Conservation (phyloP, 2,888 invertebrate species). For the Dexiosoma caninum region DNA sequence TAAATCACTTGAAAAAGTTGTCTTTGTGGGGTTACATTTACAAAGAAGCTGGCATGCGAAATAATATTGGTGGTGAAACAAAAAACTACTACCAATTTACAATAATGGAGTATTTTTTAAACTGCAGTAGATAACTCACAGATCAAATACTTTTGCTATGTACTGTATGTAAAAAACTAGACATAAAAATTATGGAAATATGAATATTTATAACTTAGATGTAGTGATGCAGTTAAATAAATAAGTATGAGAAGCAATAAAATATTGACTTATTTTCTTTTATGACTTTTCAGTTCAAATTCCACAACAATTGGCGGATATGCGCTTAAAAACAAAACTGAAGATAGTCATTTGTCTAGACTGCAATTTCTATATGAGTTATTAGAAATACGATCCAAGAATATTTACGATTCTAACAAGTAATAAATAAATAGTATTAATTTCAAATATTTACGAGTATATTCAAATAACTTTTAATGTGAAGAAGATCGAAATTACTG, state of each 20-base stretch:
- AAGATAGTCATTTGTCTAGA: slow-evolving; percentile 38
- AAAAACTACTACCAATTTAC: no score
- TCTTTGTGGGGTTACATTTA: no score
- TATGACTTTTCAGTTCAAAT: slow-evolving; percentile 57
- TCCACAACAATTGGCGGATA: slow-evolving; percentile 45
- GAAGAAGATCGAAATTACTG: no score
- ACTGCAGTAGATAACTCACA: no score
- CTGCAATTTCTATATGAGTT: neutral
- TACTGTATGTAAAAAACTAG: neutral
- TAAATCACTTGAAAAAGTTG: no score
- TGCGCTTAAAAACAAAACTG: neutral
- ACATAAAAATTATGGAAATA: slow-evolving; percentile 48
- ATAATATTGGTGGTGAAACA: no score
- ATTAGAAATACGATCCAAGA: slow-evolving; percentile 31
- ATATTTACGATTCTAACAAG: neutral
- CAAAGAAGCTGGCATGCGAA: no score
- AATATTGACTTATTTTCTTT: slow-evolving; percentile 56
- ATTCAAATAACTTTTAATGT: neutral
- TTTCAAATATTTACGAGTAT: neutral
- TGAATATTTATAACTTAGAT: slow-evolving; percentile 33
- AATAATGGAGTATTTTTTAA: no score
- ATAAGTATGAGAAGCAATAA: slow-evolving; percentile 38
- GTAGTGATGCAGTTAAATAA: slow-evolving; percentile 5
- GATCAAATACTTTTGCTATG: neutral
- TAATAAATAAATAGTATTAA: slow-evolving; percentile 22